Evolutionary conservation across 2,888 invertebrate genomes (phyloP).

Genomic region (Lasioglossum calceatum): DNA sequence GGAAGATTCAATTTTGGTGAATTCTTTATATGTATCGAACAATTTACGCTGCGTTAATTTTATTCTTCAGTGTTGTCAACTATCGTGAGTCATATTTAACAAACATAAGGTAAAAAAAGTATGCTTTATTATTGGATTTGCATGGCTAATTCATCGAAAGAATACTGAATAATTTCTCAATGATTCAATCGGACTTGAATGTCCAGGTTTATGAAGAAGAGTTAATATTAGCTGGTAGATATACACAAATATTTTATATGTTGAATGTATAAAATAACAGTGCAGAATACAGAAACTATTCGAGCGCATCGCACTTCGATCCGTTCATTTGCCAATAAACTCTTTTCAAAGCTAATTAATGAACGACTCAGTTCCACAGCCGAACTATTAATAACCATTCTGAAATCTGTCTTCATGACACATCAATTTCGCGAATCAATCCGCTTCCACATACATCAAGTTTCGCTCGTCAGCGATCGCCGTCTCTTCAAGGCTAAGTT

Average conservation of each 20-base stretch:
- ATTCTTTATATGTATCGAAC: too few species aligned
- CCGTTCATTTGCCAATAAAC: neutral
- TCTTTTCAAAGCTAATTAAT: neutral
- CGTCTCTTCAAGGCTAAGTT: conserved; percentile 65
- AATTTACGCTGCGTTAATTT: too few species aligned
- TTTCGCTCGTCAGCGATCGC: conserved; percentile 56
- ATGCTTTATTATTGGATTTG: too few species aligned
- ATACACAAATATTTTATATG: neutral
- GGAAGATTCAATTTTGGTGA: neutral
- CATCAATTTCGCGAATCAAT: conserved; percentile 38
- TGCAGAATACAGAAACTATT: neutral
- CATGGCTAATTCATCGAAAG: neutral
- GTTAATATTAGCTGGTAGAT: neutral
- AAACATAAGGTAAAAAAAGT: too few species aligned
- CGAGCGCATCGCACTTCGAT: neutral
- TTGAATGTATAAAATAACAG: too few species aligned
- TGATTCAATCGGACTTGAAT: neutral
- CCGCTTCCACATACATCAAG: conserved; percentile 12
- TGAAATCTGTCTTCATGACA: conserved; percentile 11
- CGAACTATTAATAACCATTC: neutral
- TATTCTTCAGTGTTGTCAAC: too few species aligned
- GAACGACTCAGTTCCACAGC: neutral
- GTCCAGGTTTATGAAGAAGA: neutral
- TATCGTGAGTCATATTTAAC: too few species aligned
- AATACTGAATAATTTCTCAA: neutral